Evolutionary conservation across 1,140 invertebrate species (phyloP).

Genomic region (Drosophila yakuba): DNA sequence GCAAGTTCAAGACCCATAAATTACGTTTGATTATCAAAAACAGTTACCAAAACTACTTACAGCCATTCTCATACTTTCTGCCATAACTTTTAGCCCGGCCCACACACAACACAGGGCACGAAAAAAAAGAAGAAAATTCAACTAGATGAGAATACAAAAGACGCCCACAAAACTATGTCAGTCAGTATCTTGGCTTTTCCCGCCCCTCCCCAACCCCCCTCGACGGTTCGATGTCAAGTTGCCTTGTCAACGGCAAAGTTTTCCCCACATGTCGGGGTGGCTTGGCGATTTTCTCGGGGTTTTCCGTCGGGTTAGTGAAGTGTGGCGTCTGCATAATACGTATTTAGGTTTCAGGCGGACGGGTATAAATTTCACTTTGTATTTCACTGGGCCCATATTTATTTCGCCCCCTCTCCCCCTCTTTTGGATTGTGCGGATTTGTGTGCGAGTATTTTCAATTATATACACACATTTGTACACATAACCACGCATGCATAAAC

Average conservation of each 20-base stretch:
- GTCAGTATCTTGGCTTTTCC: constrained; percentile 33
- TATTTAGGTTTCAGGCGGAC: constrained; percentile 64
- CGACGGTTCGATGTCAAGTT: constrained; percentile 40
- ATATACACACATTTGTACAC: constrained; percentile 41
- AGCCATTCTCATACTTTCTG: constrained; percentile 45
- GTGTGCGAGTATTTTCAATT: constrained; percentile 68
- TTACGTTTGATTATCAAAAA: constrained; percentile 76
- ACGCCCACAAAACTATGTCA: constrained; percentile 63
- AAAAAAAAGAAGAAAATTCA: constrained; percentile 28
- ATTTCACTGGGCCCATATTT: constrained; percentile 58
- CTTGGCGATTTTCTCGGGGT: constrained; percentile 26
- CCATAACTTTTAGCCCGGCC: constrained; percentile 28
- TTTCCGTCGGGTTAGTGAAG: constrained; percentile 30
- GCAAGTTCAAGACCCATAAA: constrained; percentile 67
- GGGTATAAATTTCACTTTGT: constrained; percentile 77
- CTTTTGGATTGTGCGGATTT: constrained; percentile 31
- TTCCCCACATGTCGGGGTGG: constrained; percentile 32
- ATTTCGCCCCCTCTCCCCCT: constrained; percentile 28
- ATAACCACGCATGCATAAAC: constrained; percentile 41
- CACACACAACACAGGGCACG: constrained; percentile 35
- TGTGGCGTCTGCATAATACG: constrained; percentile 67
- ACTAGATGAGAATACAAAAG: constrained; percentile 64
- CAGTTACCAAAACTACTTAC: constrained; percentile 73
- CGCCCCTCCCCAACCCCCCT: neutral
- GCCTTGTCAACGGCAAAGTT: constrained; percentile 70